These are phyloP conservation scores for Scarus forsteni DNA, from an alignment of 2,797 vertebrate genomes.

Conservation along the genomic window DNA sequence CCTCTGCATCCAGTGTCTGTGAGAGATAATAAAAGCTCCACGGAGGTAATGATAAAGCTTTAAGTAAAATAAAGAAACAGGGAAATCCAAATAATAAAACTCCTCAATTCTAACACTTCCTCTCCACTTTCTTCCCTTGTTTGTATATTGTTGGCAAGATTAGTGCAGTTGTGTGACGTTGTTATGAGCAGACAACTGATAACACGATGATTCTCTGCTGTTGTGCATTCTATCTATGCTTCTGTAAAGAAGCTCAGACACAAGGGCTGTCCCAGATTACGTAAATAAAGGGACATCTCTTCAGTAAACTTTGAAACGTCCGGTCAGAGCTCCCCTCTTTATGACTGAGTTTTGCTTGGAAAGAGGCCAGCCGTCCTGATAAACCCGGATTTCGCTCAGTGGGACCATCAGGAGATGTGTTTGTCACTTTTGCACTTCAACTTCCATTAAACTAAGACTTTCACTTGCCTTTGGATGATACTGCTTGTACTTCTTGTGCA, in stretches of 20 bases:
- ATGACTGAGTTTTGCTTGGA: slow-evolving; percentile 54
- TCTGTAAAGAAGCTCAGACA: neutral
- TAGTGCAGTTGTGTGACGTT: neutral
- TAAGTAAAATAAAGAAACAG: neutral
- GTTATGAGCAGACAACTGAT: neutral
- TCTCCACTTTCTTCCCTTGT: neutral
- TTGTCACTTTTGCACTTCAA: slow-evolving; percentile 48
- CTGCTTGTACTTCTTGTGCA: slow-evolving; percentile 27
- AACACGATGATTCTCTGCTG: neutral
- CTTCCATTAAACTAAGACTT: slow-evolving; percentile 13
- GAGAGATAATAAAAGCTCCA: neutral
- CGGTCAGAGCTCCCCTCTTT: slow-evolving; percentile 36
- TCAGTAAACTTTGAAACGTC: slow-evolving; percentile 57
- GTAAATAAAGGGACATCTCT: slow-evolving; percentile 26
- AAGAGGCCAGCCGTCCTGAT: slow-evolving; percentile 52
- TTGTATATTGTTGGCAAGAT: neutral
- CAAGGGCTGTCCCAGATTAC: slow-evolving; percentile 16
- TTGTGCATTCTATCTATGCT: neutral
- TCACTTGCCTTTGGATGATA: slow-evolving; percentile 18
- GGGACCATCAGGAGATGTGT: too few relatives aligned
- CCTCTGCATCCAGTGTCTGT: neutral
- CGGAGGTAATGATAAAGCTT: neutral
- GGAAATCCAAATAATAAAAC: neutral
- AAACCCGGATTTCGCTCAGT: slow-evolving; percentile 60
- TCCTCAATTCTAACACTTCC: neutral